phyloP scores from a whole-genome alignment of 2,797 vertebrate genomes.

The Hephaestus fuliginosus region DNA sequence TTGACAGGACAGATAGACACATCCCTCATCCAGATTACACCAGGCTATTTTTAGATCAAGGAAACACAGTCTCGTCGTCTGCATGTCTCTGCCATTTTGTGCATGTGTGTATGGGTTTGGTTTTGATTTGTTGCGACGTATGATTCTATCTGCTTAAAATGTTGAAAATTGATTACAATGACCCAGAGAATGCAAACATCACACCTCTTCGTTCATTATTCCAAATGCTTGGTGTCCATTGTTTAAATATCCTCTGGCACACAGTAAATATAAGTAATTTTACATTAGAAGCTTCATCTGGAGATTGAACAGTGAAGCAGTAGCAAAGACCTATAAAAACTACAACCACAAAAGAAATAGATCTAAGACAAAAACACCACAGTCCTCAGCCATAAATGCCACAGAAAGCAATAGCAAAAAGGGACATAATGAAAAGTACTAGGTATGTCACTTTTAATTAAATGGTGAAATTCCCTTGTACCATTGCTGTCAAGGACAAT shows the following conservation, averaged over 20 bases:
- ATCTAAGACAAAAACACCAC: background rate
- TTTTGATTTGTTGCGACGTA: background rate
- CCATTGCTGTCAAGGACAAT: background rate
- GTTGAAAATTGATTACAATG: background rate
- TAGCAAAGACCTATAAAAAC: background rate
- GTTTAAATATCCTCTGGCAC: background rate
- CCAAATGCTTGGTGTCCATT: background rate
- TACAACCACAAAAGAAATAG: background rate
- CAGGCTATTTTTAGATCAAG: conserved; percentile 25
- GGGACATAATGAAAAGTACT: background rate
- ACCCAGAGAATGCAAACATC: background rate
- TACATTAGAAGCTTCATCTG: background rate
- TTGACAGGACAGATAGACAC: background rate
- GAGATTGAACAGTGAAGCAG: background rate
- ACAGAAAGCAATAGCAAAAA: background rate
- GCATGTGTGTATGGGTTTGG: background rate
- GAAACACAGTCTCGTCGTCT: background rate
- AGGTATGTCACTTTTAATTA: background rate
- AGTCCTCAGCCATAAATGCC: background rate
- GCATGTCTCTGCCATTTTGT: background rate
- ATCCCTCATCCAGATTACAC: background rate
- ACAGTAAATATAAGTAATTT: background rate
- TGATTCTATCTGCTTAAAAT: too few species aligned
- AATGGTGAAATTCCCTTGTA: background rate
- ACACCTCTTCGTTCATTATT: background rate